Conservation (phyloP, 2,797 vertebrate genomes). For the Anguilla megastoma region DNA sequence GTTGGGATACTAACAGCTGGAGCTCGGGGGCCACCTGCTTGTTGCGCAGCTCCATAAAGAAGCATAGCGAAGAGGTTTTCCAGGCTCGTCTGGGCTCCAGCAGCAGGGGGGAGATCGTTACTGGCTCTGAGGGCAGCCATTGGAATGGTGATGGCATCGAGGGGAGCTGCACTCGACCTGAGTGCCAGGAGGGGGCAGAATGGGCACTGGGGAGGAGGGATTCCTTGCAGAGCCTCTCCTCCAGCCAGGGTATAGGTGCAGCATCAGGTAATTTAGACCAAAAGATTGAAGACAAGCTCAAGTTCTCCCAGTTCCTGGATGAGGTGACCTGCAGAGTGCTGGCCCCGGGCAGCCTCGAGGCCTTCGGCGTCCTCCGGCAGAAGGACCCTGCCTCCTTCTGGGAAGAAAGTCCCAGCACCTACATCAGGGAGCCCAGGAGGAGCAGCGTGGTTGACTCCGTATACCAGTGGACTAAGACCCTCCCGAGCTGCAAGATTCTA, state of each 20-base stretch:
- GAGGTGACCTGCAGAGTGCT: constrained; percentile 84
- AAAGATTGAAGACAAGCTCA: constrained; percentile 75
- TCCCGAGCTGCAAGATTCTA: constrained; percentile 76
- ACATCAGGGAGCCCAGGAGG: constrained; percentile 53
- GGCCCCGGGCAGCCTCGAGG: constrained; percentile 69
- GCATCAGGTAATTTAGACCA: constrained; percentile 58
- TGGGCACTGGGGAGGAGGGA: constrained; percentile 52
- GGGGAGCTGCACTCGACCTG: constrained; percentile 37
- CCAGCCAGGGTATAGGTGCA: constrained; percentile 57
- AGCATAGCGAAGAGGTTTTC: constrained; percentile 60
- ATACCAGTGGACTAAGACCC: constrained; percentile 66
- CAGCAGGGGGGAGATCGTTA: constrained; percentile 52
- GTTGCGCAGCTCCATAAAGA: constrained; percentile 65
- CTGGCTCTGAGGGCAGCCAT: constrained; percentile 63
- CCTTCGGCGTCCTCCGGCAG: constrained; percentile 62
- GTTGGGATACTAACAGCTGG: constrained; percentile 76
- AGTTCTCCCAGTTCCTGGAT: constrained; percentile 90
- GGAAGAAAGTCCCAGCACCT: constrained; percentile 10
- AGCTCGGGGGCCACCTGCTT: constrained; percentile 77
- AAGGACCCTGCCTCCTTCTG: constrained; percentile 40
- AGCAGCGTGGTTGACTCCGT: constrained; percentile 55
- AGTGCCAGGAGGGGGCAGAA: constrained; percentile 55
- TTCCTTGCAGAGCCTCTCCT: constrained; percentile 52
- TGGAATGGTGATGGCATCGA: constrained; percentile 62
- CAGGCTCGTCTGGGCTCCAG: constrained; percentile 55